Conservation (phyloP, 2,113 vertebrate genomes). For the mouse (Mus musculus) region GRCm39 chr17:27585501-27586000, state of each 20-base stretch:
- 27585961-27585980: background rate
- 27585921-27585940: background rate
- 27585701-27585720: no score
- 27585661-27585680: no score
- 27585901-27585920: background rate
- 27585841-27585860: rapidly evolving
- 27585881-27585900: background rate
- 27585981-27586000: no score
- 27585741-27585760: no score
- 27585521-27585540: no score
- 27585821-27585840: no score
- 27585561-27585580: rapidly evolving
- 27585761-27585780: background rate
- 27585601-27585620: background rate
- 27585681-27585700: no score
- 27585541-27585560: background rate
- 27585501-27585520: background rate
- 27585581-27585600: background rate
- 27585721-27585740: no score
- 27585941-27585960: no score
- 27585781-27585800: background rate
- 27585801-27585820: no score
- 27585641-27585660: background rate
- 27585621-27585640: no score
- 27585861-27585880: background rate